Evolutionary conservation across 1,140 invertebrate genomes (phyloP).

Genomic region (Apolygus lucorum): DNA sequence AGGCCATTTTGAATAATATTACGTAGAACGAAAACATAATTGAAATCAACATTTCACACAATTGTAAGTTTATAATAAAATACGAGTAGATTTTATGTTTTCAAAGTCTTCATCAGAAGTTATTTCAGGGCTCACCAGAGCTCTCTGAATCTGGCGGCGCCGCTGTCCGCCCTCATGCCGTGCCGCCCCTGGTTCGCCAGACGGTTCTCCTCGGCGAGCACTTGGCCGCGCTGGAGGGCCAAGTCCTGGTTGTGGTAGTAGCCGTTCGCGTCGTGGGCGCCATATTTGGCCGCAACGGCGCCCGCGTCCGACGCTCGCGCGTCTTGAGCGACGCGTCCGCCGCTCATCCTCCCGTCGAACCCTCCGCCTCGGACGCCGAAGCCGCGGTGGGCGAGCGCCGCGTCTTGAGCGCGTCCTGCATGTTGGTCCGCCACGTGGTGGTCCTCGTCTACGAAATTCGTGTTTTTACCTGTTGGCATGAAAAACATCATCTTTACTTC

Average conservation of each 20-base stretch:
- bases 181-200: background rate
- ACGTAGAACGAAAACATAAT: too few species aligned
- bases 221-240: background rate
- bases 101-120: too few species aligned
- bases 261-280: background rate
- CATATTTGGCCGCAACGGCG: background rate
- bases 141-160: background rate
- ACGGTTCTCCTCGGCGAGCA: background rate
- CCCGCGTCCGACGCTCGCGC: background rate
- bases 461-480: constrained; percentile 53
- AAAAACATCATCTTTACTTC: too few species aligned
- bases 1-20: too few species aligned
- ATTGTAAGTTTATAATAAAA: too few species aligned
- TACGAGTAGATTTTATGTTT: too few species aligned
- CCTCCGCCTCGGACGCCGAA: background rate
- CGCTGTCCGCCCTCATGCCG: background rate
- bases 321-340: background rate
- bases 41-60: too few species aligned
- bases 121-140: too few species aligned
- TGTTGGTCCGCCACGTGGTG: constrained; percentile 47
- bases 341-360: background rate
- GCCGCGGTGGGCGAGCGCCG: background rate
- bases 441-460: constrained; percentile 59
- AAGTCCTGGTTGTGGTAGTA: constrained; percentile 15
- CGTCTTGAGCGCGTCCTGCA: constrained; percentile 4